Conservation (phyloP, 2,888 invertebrate species). For the Galeopsomyia nigrocyanea region DNA sequence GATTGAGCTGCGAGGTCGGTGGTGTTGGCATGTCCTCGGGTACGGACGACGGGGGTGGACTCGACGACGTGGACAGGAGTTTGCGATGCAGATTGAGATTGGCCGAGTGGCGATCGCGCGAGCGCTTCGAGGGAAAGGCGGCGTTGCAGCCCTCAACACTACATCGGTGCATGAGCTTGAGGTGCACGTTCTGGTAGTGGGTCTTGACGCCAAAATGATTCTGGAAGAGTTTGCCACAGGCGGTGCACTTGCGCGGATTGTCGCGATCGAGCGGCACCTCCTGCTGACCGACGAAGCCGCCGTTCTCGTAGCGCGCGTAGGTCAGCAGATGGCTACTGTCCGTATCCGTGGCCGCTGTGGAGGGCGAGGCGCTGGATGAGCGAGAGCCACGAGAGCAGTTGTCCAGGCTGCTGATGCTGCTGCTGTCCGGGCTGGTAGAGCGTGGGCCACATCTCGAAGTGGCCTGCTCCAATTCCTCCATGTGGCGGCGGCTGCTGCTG, state of each 20-base stretch:
- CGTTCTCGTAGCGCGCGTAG: slow-evolving; percentile 81
- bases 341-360: slow-evolving; percentile 67
- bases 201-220: slow-evolving; percentile 94
- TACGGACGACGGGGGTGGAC: slow-evolving; percentile 67
- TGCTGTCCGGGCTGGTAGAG: slow-evolving; percentile 69
- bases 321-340: slow-evolving; percentile 69
- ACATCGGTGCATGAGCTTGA: slow-evolving; percentile 96
- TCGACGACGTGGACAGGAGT: slow-evolving; percentile 80
- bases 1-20: slow-evolving; percentile 58
- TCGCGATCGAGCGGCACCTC: slow-evolving; percentile 94
- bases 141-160: slow-evolving; percentile 95
- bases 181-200: slow-evolving; percentile 95
- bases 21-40: no score
- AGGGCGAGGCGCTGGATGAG: slow-evolving; percentile 68
- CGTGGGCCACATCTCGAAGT: slow-evolving; percentile 74
- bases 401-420: slow-evolving; percentile 56
- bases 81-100: slow-evolving; percentile 93
- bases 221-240: slow-evolving; percentile 93
- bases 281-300: slow-evolving; percentile 82
- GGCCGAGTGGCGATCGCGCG: slow-evolving; percentile 92
- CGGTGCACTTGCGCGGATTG: slow-evolving; percentile 90
- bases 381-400: slow-evolving; percentile 68
- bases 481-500: slow-evolving; percentile 61
- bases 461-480: slow-evolving; percentile 52
- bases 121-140: slow-evolving; percentile 92